Evolutionary conservation across 35 echinoderm and acorn worm genomes (phyloP).

Genomic region (Anneissia japonica): DNA sequence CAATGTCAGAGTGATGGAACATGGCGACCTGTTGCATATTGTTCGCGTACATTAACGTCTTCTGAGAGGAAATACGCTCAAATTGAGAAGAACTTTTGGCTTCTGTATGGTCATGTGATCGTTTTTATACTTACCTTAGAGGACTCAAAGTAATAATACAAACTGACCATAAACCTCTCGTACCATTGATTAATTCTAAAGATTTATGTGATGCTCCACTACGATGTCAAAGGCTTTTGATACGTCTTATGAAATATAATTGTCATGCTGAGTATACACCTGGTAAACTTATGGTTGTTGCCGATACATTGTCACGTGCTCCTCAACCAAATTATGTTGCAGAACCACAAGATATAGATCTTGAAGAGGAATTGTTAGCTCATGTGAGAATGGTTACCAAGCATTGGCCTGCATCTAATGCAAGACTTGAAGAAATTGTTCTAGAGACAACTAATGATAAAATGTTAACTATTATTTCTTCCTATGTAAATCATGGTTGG

Average conservation of each 20-base stretch:
- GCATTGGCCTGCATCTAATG: background rate
- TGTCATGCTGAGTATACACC: background rate
- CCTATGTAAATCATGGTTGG: no score
- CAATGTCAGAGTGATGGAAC: background rate
- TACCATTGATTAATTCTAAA: constrained; percentile 10
- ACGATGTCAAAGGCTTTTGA: background rate
- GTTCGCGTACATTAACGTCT: background rate
- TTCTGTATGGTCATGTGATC: background rate
- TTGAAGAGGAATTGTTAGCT: background rate
- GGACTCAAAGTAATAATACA: background rate
- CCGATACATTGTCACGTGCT: constrained; percentile 20
- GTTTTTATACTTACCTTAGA: background rate
- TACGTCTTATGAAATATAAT: constrained; percentile 13
- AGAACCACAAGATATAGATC: background rate
- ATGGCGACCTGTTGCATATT: constrained; percentile 26
- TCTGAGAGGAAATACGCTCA: background rate
- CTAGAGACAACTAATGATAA: no score
- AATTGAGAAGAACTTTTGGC: background rate
- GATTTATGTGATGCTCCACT: constrained; percentile 2
- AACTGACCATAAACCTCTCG: constrained; percentile 10
- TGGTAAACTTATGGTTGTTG: background rate
- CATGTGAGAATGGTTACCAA: constrained; percentile 2
- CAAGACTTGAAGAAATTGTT: no score
- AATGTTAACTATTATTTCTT: no score
- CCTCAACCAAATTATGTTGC: background rate